Percentiles rank a stretch among this genome's conserved stretches.
phyloP scores from a whole-genome alignment of 2,797 vertebrate species.

The Otolemur crassicaudatus region DNA sequence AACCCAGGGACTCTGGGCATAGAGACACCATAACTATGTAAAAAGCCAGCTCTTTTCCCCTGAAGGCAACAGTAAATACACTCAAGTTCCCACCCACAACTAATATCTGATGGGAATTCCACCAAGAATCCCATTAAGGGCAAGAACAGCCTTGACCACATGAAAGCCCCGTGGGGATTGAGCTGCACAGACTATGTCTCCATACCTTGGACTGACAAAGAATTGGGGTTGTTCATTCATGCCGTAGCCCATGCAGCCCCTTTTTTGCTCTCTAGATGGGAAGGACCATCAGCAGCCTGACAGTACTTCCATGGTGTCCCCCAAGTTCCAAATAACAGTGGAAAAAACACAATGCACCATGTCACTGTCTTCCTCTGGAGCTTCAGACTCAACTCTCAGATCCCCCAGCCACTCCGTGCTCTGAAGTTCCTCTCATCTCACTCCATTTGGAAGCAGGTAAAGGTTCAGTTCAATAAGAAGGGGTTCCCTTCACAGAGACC shows the following conservation, averaged over 20 bases:
- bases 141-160: background rate
- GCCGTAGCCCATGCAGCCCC: background rate
- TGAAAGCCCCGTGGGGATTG: background rate
- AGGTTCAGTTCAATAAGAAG: conserved; percentile 31
- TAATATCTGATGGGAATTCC: background rate
- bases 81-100: background rate
- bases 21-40: background rate
- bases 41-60: background rate
- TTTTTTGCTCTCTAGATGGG: background rate
- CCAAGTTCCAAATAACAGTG: background rate
- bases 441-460: background rate
- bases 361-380: background rate
- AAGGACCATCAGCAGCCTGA: background rate
- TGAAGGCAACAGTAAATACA: background rate
- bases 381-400: background rate
- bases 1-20: background rate
- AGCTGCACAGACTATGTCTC: background rate
- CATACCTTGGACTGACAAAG: background rate
- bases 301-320: background rate
- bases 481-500: conserved; percentile 44
- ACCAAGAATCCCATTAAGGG: conserved; percentile 36
- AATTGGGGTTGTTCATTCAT: background rate
- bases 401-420: background rate
- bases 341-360: background rate
- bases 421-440: background rate